Evolutionary conservation across 1,140 invertebrate genomes (phyloP), one percentile per base, ranked within the genome.

Genomic region (Anoplophora glabripennis): DNA sequence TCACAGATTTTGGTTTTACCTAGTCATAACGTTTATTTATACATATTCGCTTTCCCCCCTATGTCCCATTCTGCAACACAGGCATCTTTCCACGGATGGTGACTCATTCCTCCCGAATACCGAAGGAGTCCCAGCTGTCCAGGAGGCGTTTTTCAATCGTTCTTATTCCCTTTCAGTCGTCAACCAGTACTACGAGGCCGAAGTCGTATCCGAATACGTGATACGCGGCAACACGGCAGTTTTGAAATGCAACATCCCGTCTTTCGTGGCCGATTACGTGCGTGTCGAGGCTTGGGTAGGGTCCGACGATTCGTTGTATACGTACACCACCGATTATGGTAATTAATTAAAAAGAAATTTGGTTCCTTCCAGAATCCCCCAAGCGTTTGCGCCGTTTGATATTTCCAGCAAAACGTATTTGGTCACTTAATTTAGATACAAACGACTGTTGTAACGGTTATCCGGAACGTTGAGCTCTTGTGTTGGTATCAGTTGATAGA

Each of bases 151-250:
- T n/a, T 47, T 47, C 42, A 33, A 47, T 47, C 47, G 12, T 38
- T 64, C 42, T 57, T 15, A 44, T 55, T 44, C 48, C 37, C 71
- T 79, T 80, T 42, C 81, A 94, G 94, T 96, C 73, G 89, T 94
- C 34, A 89, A 88, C 71, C 91, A 93, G 75, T 89, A 89, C 75
- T 96, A 94, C 77, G 89, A 94, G 75, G 88, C 93, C 15, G 90
- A 94, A 77, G 89, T 94, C 48, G 88, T 92, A n/a, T 92, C 92
- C 38, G 93, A 93, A 70, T 94, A 94, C 77, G 91, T 94, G 21
- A 95, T 95, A 70, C 84, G 89, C 54, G 93, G 93, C 48, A 95
- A 95, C 77, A 90, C 92, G 42, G 94, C 93, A 15, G 89, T 96
- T 46, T 76, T 96, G 38, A 94, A 94, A 77, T 96, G 94, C 76